Evolutionary conservation across 2,888 invertebrate species (phyloP).

Genomic region (Linnaemya vulpina): DNA sequence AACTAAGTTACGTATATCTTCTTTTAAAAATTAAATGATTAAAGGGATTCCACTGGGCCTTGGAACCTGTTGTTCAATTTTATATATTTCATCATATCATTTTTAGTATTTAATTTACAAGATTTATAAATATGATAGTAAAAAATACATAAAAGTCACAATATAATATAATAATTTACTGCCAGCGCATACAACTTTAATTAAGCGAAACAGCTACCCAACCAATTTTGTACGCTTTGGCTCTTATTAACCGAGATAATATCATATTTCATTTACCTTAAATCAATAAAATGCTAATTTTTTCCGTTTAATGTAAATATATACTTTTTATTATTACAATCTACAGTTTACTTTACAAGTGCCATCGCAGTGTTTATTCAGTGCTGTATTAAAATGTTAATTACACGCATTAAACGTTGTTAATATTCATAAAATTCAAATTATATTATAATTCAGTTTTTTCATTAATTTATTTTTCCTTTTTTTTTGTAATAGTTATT

Average conservation of each 20-base stretch:
- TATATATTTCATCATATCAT: too few relatives aligned
- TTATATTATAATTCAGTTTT: constrained; percentile 17
- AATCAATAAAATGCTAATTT: constrained; percentile 49
- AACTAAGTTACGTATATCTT: too few relatives aligned
- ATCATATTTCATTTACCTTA: constrained; percentile 41
- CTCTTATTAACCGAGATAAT: background rate
- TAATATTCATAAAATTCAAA: constrained; percentile 61
- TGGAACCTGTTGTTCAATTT: too few relatives aligned
- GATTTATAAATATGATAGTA: too few relatives aligned
- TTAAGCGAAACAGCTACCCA: background rate
- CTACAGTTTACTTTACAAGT: constrained; percentile 27
- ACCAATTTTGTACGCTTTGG: background rate
- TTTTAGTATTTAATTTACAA: too few relatives aligned
- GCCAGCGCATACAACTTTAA: background rate
- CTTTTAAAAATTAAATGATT: too few relatives aligned
- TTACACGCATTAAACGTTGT: constrained; percentile 56
- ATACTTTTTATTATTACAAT: constrained; percentile 33
- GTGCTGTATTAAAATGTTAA: constrained; percentile 56
- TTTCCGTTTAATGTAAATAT: constrained; percentile 14
- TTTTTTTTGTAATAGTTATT: background rate
- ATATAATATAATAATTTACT: too few relatives aligned
- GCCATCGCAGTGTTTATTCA: constrained; percentile 44
- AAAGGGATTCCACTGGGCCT: too few relatives aligned
- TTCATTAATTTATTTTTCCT: background rate
- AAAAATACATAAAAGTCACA: too few relatives aligned